phyloP scores from a whole-genome alignment of 1,140 invertebrate genomes.

The Cotesia glomerata region DNA sequence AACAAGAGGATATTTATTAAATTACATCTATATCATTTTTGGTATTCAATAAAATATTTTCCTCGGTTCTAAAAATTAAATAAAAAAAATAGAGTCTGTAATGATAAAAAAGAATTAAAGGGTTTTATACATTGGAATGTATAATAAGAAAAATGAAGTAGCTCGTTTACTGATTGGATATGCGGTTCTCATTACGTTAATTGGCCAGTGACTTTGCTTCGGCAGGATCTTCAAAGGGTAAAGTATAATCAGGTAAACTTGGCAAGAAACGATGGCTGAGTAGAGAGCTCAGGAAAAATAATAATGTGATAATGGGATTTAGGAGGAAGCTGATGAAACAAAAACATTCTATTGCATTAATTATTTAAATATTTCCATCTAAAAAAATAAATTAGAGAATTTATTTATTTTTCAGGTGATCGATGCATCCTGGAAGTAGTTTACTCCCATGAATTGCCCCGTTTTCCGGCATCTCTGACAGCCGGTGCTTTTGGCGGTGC shows the following conservation, averaged over 20 bases:
- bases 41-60: no score
- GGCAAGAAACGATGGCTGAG: background rate
- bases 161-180: slow-evolving; percentile 18
- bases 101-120: no score
- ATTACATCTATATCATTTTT: no score
- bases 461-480: slow-evolving; percentile 72
- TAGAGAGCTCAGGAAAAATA: no score
- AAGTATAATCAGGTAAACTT: background rate
- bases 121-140: background rate
- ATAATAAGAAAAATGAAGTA: slow-evolving; percentile 20
- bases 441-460: slow-evolving; percentile 72
- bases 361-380: slow-evolving; percentile 5
- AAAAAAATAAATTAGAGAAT: no score
- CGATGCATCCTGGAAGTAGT: slow-evolving; percentile 67
- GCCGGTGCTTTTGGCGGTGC: slow-evolving; percentile 82
- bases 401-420: slow-evolving; percentile 65
- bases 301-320: no score
- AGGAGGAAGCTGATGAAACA: background rate
- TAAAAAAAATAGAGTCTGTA: no score
- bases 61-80: no score
- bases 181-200: slow-evolving; percentile 26
- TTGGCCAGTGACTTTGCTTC: slow-evolving; percentile 23
- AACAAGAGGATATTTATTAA: no score
- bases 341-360: background rate
- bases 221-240: no score